Base-by-base conservation (phyloP, 2,797 vertebrate species). In the Neopelma chrysocephalum region DNA sequence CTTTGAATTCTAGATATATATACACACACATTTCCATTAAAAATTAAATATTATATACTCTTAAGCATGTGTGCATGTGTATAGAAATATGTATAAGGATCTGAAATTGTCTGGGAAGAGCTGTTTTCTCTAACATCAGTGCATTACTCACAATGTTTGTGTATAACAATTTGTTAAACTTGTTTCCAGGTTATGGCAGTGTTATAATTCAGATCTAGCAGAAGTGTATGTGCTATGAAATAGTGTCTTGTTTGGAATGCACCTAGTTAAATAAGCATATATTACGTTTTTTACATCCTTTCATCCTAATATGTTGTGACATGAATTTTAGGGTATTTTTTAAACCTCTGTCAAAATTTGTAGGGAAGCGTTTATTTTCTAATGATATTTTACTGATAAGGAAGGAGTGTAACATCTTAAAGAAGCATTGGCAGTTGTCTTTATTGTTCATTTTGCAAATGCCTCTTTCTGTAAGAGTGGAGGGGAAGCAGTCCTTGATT, bases 11-110 rank as follows among this genome's bases (percentile, higher is more conserved):
- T 66, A 25, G 29, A 7, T 54, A 3, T 27, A 6, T 9, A 5
- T 12, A 15, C 2, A 8, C 9, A 43, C 9, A 34, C 2, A 2
- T 38, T 68, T 65, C 29, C 7, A 31, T 80, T 78, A 57, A 69
- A 93, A 53, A 36, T 60, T 15, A 76, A 85, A 22, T 72, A 8
- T 2, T 2, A 13, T 50, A 5, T 23, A 27, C 11, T 73, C 47
- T 12, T 8, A 36, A 58, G 9, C 1, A 2, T 0, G 5, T 61
- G 31, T 34, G 23, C 32, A 4, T 36, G 6, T 56, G 20, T 51
- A 11, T 36, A 1, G 27, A 64, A 61, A 42, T 42, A 42, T 42
- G 38, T 62, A 13, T 14, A 15, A 69, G 17, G 45, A 60, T 36
- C 38, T 1, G 2, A 51, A 90, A 45, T 47, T 26, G 40, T 32